phyloP scores from a whole-genome alignment of 2,797 vertebrate species.

The Scomberomorus guttatus region DNA sequence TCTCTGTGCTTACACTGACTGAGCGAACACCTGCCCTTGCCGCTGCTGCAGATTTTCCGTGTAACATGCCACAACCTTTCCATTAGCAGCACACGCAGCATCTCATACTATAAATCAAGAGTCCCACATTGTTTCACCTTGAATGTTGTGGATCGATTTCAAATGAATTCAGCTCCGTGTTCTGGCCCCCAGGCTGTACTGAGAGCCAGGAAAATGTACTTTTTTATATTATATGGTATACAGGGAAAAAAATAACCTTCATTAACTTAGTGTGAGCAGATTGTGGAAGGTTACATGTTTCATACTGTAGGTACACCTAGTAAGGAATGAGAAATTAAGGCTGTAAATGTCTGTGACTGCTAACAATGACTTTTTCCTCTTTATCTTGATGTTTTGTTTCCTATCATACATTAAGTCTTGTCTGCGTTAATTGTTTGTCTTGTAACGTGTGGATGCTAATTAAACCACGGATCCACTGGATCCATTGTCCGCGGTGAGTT shows the following conservation, averaged over 20 bases:
- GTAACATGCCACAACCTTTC: constrained; percentile 40
- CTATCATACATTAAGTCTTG: not conserved
- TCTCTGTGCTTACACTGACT: constrained; percentile 26
- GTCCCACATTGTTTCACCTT: constrained; percentile 74
- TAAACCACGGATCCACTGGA: constrained; percentile 12
- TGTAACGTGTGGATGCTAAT: not conserved
- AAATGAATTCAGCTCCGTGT: constrained; percentile 44
- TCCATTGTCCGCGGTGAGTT: not conserved
- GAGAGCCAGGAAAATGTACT: constrained; percentile 39
- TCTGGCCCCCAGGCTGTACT: constrained; percentile 33
- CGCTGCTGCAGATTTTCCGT: constrained; percentile 41
- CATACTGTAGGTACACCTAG: not conserved
- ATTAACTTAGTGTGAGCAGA: constrained; percentile 50
- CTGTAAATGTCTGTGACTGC: constrained; percentile 7
- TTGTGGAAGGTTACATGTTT: constrained; percentile 19
- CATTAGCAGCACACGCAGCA: constrained; percentile 36
- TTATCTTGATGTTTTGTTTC: constrained; percentile 31
- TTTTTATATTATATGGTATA: constrained; percentile 18
- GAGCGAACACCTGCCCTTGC: constrained; percentile 44
- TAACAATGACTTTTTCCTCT: constrained; percentile 9
- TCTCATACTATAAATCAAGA: constrained; percentile 60
- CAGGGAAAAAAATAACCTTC: constrained; percentile 50
- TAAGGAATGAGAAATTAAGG: constrained; percentile 7
- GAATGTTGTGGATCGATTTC: constrained; percentile 62
- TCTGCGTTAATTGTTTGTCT: not conserved